Evolutionary conservation across 2,888 invertebrate species (phyloP).

Genomic region (Catonia carolina): DNA sequence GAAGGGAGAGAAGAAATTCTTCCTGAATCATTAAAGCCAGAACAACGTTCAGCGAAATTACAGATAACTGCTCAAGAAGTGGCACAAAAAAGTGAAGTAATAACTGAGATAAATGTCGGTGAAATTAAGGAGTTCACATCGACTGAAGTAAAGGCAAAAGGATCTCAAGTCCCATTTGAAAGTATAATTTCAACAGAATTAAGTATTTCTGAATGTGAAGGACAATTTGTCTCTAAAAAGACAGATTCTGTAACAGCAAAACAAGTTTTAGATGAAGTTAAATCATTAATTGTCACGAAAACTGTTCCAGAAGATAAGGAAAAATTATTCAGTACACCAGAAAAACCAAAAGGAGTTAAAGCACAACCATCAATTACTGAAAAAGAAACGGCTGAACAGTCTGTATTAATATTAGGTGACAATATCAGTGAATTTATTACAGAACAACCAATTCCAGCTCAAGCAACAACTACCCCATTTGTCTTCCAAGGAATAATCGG

Average conservation of each 20-base stretch:
- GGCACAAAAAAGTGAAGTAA: conserved; percentile 29
- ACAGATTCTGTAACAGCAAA: conserved; percentile 35
- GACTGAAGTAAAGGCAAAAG: conserved; percentile 31
- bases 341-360: conserved; percentile 37
- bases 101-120: conserved; percentile 29
- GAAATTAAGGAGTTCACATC: conserved; percentile 40
- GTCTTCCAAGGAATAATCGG: conserved; percentile 43
- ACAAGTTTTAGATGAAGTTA: conserved; percentile 34
- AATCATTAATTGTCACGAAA: conserved; percentile 43
- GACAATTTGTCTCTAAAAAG: conserved; percentile 33
- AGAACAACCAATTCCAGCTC: conserved; percentile 37
- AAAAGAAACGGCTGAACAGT: conserved; percentile 45
- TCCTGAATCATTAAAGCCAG: conserved; percentile 27
- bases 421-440: conserved; percentile 35
- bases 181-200: conserved; percentile 34
- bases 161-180: conserved; percentile 35
- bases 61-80: conserved; percentile 39
- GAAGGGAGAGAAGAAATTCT: conserved; percentile 33
- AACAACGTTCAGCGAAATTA: conserved; percentile 29
- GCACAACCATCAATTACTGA: conserved; percentile 41
- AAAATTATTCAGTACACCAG: conserved; percentile 37
- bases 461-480: conserved; percentile 41
- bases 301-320: conserved; percentile 46
- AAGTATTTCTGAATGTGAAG: conserved; percentile 36
- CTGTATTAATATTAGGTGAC: conserved; percentile 44